Percentiles rank a stretch among this genome's conserved stretches.
Conservation (phyloP, 2,797 vertebrate genomes). For the Poeciliopsis presidionis region DNA sequence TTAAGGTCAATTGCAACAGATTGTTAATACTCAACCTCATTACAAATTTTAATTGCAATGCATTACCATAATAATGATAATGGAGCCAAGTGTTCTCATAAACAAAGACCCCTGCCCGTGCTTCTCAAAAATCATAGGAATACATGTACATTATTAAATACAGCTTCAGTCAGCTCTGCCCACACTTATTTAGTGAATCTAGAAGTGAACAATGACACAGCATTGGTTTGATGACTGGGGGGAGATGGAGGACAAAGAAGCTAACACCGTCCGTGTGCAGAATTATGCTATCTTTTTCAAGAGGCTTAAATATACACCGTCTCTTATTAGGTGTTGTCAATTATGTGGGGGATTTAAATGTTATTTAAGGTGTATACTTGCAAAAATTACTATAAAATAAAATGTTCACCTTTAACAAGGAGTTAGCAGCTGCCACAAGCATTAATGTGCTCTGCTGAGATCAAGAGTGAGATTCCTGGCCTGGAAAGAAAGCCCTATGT, state of each 20-base stretch:
- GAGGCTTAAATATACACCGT: not conserved
- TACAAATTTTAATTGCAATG: slow-evolving; percentile 68
- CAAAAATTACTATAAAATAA: not conserved
- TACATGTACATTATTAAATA: slow-evolving; percentile 26
- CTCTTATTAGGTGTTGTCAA: not conserved
- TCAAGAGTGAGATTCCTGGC: not conserved
- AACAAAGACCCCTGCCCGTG: slow-evolving; percentile 34
- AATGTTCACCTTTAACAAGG: not conserved
- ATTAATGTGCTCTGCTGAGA: not conserved
- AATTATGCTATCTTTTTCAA: not conserved
- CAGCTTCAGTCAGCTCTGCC: slow-evolving; percentile 16
- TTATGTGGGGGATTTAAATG: not conserved
- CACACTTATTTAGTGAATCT: slow-evolving; percentile 10
- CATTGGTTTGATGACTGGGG: not conserved
- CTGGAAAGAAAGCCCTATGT: not conserved
- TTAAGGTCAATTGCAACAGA: slow-evolving; percentile 66
- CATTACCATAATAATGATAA: slow-evolving; percentile 65
- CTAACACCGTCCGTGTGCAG: not conserved
- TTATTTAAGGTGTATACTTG: not conserved
- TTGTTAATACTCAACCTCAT: slow-evolving; percentile 69
- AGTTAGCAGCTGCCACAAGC: not conserved
- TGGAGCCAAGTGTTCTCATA: slow-evolving; percentile 61
- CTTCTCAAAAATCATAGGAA: slow-evolving; percentile 32
- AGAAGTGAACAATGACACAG: slow-evolving; percentile 10
- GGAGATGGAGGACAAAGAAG: slow-evolving; percentile 5